Conservation (phyloP, 2,888 invertebrate species). For the Drosophila mayaguana region DNA sequence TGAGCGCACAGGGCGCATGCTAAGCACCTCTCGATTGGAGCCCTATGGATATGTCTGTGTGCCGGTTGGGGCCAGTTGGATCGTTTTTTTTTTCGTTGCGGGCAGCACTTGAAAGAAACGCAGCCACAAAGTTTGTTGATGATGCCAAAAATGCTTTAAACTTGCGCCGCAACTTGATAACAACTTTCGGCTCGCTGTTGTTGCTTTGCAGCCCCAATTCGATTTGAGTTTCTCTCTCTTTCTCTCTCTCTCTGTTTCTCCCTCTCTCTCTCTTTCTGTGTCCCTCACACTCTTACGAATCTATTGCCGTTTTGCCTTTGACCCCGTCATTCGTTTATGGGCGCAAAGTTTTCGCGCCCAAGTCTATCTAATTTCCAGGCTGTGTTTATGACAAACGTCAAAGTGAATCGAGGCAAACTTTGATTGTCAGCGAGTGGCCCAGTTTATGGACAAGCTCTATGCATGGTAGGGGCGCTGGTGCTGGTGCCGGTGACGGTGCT, state of each 20-base stretch:
- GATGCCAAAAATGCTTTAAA: constrained; percentile 45
- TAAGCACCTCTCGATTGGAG: constrained; percentile 7
- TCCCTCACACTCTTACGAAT: neutral
- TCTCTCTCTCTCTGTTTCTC: no score
- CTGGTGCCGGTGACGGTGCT: neutral
- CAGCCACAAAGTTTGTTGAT: constrained; percentile 38
- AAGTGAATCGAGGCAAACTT: constrained; percentile 41
- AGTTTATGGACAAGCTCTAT: constrained; percentile 4
- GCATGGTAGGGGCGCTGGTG: no score
- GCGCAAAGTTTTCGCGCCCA: constrained; percentile 25
- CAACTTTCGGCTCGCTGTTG: constrained; percentile 35
- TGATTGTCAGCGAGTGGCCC: constrained; percentile 41
- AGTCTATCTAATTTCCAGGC: constrained; percentile 43
- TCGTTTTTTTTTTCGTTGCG: constrained; percentile 13
- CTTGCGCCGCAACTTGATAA: constrained; percentile 51
- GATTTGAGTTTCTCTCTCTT: constrained; percentile 54
- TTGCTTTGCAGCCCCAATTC: constrained; percentile 41
- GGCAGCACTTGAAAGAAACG: constrained; percentile 16
- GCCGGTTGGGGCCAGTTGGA: neutral
- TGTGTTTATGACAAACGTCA: constrained; percentile 47
- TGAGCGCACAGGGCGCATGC: constrained; percentile 21
- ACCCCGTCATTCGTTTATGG: constrained; percentile 44
- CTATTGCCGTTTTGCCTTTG: constrained; percentile 45
- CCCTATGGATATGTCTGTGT: constrained; percentile 3
- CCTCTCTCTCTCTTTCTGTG: neutral